Evolutionary conservation across 1,140 invertebrate genomes (phyloP), one percentile per base, ranked within the genome.

Genomic region (Drosophila ercepeae): DNA sequence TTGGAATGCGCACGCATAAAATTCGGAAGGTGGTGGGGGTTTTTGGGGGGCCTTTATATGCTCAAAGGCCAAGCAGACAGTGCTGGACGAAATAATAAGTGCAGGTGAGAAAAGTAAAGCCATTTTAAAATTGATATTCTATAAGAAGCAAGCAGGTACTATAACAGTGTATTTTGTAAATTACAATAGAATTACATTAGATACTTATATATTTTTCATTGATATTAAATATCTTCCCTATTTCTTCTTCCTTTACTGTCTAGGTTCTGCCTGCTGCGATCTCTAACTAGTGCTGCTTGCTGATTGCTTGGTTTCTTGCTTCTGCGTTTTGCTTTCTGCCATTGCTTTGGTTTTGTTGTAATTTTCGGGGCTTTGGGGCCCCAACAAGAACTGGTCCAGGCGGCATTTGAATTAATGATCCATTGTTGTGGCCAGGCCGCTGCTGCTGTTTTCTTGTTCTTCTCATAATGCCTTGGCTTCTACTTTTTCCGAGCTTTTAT

Each of bases 401-500:
- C 82, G 82, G 86, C 77, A 81, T 88, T 88, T 88, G 84, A 82
- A 88, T 88, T 88, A 88, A 88, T 88, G 83, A 88, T 88, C 82
- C 63, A 65, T 67, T 67, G 64, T 67, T 64, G 51, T 78, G 52
- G 69, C 63, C 34, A n/a, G n/a, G 32, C 21, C 39, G 42, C 57
- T 67, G 72, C 73, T 55, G 61, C 50, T 68, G 6, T 5, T 13
- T 14, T 27, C 60, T 75, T 65, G 39, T 67, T 52, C 32, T 58
- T 49, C 59, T 63, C 18, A 9, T 42, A 42, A 18, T 42, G 36
- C 36, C 16, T 16, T 8, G 55, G 54, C 51, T 52, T 49, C 29
- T 21, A 16, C 45, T 51, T 51, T 61, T 46, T 52, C 19, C n/a
- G n/a, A n/a, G 54, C 39, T 44, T n/a, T 18, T 57, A 48, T 68